A percentile compares a stretch with the other conserved stretches of the same genome.
These are phyloP conservation scores for Plutella xylostella DNA, from an alignment of 2,888 invertebrate genomes.

Conservation along the genomic window DNA sequence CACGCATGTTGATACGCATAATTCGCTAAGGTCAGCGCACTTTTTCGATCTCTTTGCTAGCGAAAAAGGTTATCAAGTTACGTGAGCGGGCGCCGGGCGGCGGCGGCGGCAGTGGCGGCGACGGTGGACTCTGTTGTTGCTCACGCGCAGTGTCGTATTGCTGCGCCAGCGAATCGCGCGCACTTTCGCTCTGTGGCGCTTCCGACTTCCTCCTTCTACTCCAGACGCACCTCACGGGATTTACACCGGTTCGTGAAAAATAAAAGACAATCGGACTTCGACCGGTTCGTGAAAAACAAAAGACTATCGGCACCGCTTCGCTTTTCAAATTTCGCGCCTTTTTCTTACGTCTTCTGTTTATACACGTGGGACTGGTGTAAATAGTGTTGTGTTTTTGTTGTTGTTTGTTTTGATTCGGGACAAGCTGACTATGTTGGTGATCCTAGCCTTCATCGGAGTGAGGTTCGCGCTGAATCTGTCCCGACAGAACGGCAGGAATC, in stretches of 20 bases:
- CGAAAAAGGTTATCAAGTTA: constrained; percentile 29
- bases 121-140: constrained; percentile 44
- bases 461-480: constrained; percentile 60
- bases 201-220: not conserved
- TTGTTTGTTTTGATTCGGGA: too few relatives aligned
- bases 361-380: not conserved
- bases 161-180: constrained; percentile 42
- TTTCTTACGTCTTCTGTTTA: not conserved
- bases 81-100: constrained; percentile 40
- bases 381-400: not conserved
- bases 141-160: constrained; percentile 44
- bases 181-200: constrained; percentile 55
- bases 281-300: not conserved
- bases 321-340: not conserved
- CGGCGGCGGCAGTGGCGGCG: constrained; percentile 20
- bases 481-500: constrained; percentile 51
- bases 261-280: not conserved
- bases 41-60: too few relatives aligned
- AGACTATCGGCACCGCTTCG: not conserved
- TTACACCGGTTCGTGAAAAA: not conserved
- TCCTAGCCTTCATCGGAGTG: constrained; percentile 57
- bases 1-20: too few relatives aligned
- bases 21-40: too few relatives aligned
- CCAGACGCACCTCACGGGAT: not conserved
- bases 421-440: constrained; percentile 63